phyloP scores from a whole-genome alignment of 2,888 invertebrate genomes.

The Scaptomyza reducta region DNA sequence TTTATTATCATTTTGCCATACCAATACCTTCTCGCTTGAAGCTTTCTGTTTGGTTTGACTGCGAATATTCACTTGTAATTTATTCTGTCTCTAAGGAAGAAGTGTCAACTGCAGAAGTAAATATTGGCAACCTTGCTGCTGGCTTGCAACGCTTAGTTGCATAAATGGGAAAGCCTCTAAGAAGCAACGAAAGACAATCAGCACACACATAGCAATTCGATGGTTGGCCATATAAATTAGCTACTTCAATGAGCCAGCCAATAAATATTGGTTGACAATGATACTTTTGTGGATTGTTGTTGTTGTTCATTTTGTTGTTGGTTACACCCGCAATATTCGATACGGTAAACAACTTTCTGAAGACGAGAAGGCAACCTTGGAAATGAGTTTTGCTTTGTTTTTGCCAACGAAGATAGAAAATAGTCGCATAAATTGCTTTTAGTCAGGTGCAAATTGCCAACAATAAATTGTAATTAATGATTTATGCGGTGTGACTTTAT shows the following conservation, averaged over 20 bases:
- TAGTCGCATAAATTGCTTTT: slow-evolving; percentile 69
- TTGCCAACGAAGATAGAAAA: slow-evolving; percentile 43
- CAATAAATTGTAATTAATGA: slow-evolving; percentile 79
- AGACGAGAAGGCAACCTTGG: slow-evolving; percentile 3
- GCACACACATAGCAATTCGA: slow-evolving; percentile 13
- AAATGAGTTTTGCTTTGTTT: slow-evolving; percentile 10
- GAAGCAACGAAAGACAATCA: slow-evolving; percentile 21
- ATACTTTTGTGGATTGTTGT: slow-evolving; percentile 35
- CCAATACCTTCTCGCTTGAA: too few relatives aligned
- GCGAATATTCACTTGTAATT: too few relatives aligned
- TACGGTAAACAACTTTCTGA: slow-evolving; percentile 59
- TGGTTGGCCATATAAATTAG: slow-evolving; percentile 30
- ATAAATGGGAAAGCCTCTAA: not conserved
- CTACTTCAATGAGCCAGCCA: slow-evolving; percentile 38
- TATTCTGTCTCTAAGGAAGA: too few relatives aligned
- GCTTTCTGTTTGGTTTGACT: too few relatives aligned
- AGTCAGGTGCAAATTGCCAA: slow-evolving; percentile 74
- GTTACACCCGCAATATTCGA: slow-evolving; percentile 7
- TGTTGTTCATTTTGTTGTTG: slow-evolving; percentile 8
- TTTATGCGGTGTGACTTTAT: slow-evolving; percentile 47
- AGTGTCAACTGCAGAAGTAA: not conserved
- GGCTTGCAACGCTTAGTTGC: not conserved
- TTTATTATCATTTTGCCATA: too few relatives aligned
- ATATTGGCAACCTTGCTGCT: not conserved
- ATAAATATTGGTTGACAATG: slow-evolving; percentile 65